Percentiles rank a stretch among this genome's conserved stretches.
phyloP scores from a whole-genome alignment of 2,113 vertebrate genomes.

The Aldabrachelys gigantea region DNA sequence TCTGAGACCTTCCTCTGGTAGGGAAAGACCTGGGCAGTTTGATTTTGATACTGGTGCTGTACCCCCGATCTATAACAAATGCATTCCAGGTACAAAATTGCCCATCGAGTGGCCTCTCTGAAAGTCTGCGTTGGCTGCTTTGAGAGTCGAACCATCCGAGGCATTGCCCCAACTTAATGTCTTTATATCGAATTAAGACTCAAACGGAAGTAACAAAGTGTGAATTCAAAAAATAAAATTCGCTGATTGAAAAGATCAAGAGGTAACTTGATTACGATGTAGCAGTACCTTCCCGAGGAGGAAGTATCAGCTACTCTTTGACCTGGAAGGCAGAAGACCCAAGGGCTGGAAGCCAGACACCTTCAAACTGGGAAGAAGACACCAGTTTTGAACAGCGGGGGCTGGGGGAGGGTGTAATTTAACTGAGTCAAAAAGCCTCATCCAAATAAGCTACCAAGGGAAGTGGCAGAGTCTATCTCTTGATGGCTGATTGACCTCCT shows the following conservation, averaged over 20 bases:
- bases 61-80: not conserved
- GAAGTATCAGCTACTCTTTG: not conserved
- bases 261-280: not conserved
- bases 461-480: not conserved
- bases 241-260: not conserved
- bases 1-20: not conserved
- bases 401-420: not conserved
- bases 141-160: not conserved
- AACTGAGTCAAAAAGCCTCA: too few species aligned
- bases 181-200: not conserved
- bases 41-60: not conserved
- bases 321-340: not conserved
- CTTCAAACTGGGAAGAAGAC: not conserved
- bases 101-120: not conserved
- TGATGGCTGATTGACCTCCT: too few species aligned
- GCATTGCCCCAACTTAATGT: not conserved
- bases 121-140: not conserved
- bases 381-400: not conserved
- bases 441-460: not conserved
- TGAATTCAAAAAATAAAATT: not conserved
- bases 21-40: not conserved
- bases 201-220: not conserved
- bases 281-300: not conserved
- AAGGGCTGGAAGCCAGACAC: not conserved
- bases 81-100: not conserved